Evolutionary conservation across 2,113 vertebrate species (phyloP).

Genomic region (Noctilio leporinus): DNA sequence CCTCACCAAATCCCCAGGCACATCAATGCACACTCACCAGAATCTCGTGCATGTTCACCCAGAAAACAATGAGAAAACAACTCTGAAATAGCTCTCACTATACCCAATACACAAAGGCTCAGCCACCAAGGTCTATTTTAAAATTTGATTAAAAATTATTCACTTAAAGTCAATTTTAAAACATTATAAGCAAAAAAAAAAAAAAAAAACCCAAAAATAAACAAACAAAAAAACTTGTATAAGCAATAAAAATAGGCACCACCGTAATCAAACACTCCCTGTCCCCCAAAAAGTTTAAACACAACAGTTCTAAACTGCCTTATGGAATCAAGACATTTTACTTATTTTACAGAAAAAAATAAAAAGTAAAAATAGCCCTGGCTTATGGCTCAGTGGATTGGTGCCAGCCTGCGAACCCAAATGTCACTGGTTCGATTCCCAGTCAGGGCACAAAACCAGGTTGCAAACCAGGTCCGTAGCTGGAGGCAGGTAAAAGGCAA

Average conservation of each 20-base stretch:
- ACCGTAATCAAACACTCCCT: background rate
- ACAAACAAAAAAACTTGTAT: too few species aligned
- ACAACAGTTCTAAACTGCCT: background rate
- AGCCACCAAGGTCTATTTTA: background rate
- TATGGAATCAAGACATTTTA: conserved; percentile 24
- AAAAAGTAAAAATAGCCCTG: too few species aligned
- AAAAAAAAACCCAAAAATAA: too few species aligned
- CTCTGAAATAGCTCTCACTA: background rate
- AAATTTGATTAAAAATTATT: conserved; percentile 46
- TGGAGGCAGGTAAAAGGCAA: too few species aligned
- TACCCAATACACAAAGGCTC: background rate
- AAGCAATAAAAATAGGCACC: conserved; percentile 7
- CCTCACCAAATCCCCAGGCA: background rate
- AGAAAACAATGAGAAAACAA: background rate
- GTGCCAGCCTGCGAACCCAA: too few species aligned
- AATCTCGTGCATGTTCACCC: background rate
- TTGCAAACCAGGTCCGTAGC: too few species aligned
- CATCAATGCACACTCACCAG: accelerated
- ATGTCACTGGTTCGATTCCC: too few species aligned
- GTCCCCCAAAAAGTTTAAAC: background rate
- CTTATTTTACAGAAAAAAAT: too few species aligned
- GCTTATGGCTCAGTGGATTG: too few species aligned
- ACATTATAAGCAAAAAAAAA: conserved; percentile 22
- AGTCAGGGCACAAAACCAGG: too few species aligned
- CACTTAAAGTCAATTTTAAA: conserved; percentile 28